Conservation (phyloP, 2,888 invertebrate genomes). For the Lasioglossum zephyrum region DNA sequence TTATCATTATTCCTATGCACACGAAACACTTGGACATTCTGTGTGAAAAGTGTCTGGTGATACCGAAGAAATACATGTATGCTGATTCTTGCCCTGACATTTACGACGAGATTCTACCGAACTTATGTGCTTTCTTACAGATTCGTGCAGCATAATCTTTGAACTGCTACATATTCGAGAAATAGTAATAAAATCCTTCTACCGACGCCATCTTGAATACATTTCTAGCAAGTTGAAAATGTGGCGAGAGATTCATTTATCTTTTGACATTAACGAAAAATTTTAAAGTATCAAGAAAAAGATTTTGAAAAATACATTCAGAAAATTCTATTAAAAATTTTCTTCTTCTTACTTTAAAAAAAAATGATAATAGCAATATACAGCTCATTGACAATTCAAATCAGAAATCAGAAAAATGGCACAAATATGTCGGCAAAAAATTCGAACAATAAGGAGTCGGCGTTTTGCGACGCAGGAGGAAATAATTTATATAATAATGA, state of each 20-base stretch:
- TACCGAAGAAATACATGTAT: slow-evolving; percentile 11
- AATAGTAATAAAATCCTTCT: not conserved
- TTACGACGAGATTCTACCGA: slow-evolving; percentile 1
- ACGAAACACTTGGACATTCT: not conserved
- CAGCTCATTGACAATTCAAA: not conserved
- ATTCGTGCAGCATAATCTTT: not conserved
- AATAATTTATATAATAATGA: not conserved
- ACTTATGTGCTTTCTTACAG: slow-evolving; percentile 14
- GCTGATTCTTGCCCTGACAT: not conserved
- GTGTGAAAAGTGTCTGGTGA: slow-evolving; percentile 3
- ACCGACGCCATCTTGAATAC: not conserved
- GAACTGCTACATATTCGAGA: not conserved
- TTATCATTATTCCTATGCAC: slow-evolving; percentile 8
- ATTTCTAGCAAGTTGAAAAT: not conserved
- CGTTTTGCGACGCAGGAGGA: not conserved
- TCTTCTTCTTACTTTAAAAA: not conserved
- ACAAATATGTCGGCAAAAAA: not conserved
- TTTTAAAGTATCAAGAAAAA: not conserved
- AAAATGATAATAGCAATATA: not conserved
- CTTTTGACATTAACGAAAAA: not conserved
- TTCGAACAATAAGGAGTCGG: not conserved
- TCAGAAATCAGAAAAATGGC: not conserved
- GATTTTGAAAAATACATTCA: not conserved
- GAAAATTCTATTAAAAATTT: not conserved
- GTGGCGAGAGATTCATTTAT: not conserved